phyloP scores from a whole-genome alignment of 2,113 vertebrate genomes.

The Mesoclemmys tuberculata region DNA sequence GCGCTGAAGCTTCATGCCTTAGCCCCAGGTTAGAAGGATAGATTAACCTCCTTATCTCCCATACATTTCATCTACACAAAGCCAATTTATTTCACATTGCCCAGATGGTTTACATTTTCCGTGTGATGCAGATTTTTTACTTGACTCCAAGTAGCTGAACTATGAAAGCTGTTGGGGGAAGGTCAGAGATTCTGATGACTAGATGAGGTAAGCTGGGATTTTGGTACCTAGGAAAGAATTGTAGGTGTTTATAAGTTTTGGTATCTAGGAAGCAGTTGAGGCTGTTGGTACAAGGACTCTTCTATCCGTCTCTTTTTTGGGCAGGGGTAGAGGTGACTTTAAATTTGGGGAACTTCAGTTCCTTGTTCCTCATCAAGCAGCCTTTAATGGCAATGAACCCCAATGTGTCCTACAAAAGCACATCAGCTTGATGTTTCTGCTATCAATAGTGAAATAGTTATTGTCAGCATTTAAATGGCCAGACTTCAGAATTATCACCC shows the following conservation, averaged over 20 bases:
- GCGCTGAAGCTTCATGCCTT: neutral
- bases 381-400: neutral
- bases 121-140: neutral
- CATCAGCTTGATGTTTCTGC: neutral
- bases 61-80: rapidly evolving
- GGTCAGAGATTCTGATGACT: neutral
- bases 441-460: neutral
- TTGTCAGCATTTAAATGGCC: neutral
- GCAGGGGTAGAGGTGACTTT: neutral
- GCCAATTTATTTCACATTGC: rapidly evolving
- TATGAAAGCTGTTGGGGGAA: neutral
- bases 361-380: neutral
- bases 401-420: neutral
- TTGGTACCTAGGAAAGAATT: neutral
- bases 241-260: neutral
- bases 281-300: neutral
- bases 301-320: neutral
- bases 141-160: neutral
- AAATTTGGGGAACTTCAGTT: neutral
- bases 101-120: neutral
- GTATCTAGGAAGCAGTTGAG: neutral
- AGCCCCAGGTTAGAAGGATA: neutral
- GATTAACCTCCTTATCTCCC: neutral
- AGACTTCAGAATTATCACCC: neutral
- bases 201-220: neutral